These are phyloP conservation scores for Calidris pugnax DNA, from an alignment of 2,113 vertebrate species.

Conservation along the genomic window DNA sequence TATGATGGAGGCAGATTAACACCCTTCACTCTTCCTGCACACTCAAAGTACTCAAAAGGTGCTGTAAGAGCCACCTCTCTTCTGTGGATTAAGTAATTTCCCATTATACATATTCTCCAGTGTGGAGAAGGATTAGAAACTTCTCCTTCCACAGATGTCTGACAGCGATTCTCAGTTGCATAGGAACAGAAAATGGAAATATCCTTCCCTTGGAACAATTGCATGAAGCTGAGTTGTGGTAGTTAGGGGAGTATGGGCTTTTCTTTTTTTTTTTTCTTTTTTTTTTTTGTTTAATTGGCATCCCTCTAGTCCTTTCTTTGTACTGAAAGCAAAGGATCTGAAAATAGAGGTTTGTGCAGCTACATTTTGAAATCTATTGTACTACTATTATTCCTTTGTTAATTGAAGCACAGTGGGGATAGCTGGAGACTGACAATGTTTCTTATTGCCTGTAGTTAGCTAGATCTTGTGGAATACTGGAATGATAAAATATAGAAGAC, in stretches of 20 bases:
- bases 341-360: neutral
- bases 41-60: neutral
- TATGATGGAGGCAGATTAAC: neutral
- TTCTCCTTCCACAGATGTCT: neutral
- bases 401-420: neutral
- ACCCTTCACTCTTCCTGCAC: neutral
- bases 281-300: neutral
- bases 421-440: neutral
- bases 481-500: neutral
- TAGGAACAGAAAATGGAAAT: neutral
- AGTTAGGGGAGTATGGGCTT: neutral
- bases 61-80: neutral
- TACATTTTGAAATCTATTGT: conserved; percentile 1
- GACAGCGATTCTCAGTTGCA: neutral
- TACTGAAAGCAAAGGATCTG: neutral
- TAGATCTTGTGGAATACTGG: neutral
- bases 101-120: rapidly evolving
- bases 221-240: neutral
- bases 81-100: neutral
- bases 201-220: neutral
- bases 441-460: neutral
- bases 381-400: neutral
- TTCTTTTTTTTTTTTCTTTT: neutral
- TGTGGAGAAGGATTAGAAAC: neutral
- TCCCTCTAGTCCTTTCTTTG: conserved; percentile 2